Conservation (phyloP, 2,113 vertebrate species). For the Neogale vison region DNA sequence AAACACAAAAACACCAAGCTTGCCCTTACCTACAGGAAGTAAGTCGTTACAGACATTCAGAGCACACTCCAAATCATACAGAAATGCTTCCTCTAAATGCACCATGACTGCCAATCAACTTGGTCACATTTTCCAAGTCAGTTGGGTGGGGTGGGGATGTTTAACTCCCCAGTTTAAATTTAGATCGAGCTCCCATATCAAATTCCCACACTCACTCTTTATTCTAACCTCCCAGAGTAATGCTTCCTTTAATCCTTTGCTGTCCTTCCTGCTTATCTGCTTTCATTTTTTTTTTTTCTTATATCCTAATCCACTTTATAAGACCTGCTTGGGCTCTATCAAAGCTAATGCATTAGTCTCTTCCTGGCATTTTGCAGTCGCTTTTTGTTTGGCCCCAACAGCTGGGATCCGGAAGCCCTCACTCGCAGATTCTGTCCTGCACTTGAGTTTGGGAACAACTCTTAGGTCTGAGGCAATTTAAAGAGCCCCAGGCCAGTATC, state of each 20-base stretch:
- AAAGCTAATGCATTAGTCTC: conserved; percentile 34
- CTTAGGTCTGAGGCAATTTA: conserved; percentile 13
- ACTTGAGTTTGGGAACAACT: conserved; percentile 3
- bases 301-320: conserved; percentile 30
- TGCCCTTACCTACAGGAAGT: background rate
- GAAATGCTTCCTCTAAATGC: background rate
- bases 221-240: conserved; percentile 49
- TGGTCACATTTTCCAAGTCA: conserved; percentile 46
- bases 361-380: background rate
- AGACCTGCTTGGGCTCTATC: background rate
- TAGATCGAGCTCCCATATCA: conserved; percentile 60
- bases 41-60: background rate
- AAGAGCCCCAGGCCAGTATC: background rate
- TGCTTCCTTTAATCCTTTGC: conserved; percentile 24
- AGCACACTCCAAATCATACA: background rate
- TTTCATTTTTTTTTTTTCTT: conserved; percentile 45
- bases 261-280: conserved; percentile 44
- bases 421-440: background rate
- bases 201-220: conserved; percentile 40
- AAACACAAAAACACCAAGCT: background rate
- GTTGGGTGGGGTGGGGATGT: background rate
- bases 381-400: background rate
- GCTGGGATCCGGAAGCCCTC: conserved; percentile 21
- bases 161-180: conserved; percentile 63
- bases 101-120: background rate